A percentile compares a stretch with the other conserved stretches of the same genome.
phyloP scores from a whole-genome alignment of 2,888 invertebrate species.

The Epicampocera succincta region DNA sequence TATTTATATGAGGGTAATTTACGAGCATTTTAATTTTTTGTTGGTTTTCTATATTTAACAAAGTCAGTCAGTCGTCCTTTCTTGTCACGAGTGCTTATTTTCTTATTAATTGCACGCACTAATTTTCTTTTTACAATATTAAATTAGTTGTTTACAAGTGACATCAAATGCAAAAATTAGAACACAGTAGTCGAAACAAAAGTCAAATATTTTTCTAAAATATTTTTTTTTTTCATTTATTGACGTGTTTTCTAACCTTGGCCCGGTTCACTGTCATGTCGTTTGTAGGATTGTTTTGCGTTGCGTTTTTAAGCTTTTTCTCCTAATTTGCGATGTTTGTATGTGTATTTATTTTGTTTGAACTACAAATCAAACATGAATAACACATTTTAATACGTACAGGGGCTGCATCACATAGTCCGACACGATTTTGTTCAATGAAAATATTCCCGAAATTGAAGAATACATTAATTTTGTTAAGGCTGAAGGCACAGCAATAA shows the following conservation, averaged over 20 bases:
- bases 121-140: conserved; percentile 18
- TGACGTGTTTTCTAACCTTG: conserved; percentile 81
- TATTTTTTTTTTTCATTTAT: conserved; percentile 71
- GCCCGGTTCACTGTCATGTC: conserved; percentile 76
- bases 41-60: neutral
- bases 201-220: conserved; percentile 49
- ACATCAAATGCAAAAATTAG: conserved; percentile 37
- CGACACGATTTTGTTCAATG: too few relatives aligned
- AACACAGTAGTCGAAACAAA: conserved; percentile 22
- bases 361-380: conserved; percentile 55
- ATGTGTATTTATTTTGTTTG: conserved; percentile 26
- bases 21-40: too few relatives aligned
- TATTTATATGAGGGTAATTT: neutral
- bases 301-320: conserved; percentile 25
- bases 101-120: conserved; percentile 28
- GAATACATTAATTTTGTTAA: too few relatives aligned
- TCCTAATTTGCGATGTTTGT: conserved; percentile 38
- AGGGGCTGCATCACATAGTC: too few relatives aligned
- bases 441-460: too few relatives aligned
- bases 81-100: conserved; percentile 15
- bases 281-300: conserved; percentile 24
- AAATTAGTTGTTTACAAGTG: conserved; percentile 10
- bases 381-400: conserved; percentile 10
- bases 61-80: conserved; percentile 42
- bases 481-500: too few relatives aligned